Evolutionary conservation across 1,140 invertebrate species (phyloP).

Genomic region (Marisa cornuarietis): DNA sequence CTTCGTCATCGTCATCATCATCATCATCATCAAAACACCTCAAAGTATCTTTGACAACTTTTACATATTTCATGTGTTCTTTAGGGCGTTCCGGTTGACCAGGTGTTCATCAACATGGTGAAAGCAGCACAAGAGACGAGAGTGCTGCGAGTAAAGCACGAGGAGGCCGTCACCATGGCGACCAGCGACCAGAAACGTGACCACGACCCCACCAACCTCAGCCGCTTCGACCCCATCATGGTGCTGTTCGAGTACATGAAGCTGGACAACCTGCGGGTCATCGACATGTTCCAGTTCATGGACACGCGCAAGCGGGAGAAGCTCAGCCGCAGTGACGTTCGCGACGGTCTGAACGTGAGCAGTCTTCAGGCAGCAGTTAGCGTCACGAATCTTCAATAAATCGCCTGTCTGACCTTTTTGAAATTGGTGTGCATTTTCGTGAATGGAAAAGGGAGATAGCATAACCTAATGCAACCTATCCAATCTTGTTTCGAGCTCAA

Average conservation of each 20-base stretch:
- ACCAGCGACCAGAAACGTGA: constrained; percentile 39
- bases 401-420: background rate
- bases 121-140: constrained; percentile 32
- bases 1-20: too few relatives aligned
- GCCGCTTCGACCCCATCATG: constrained; percentile 50
- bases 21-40: too few relatives aligned
- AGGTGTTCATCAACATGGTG: constrained; percentile 42
- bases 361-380: background rate
- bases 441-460: background rate
- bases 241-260: constrained; percentile 57
- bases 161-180: constrained; percentile 39
- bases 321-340: constrained; percentile 42
- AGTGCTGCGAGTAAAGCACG: constrained; percentile 44
- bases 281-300: constrained; percentile 54
- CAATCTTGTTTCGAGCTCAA: background rate
- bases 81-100: constrained; percentile 52
- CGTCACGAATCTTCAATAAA: background rate
- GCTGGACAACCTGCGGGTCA: constrained; percentile 56
- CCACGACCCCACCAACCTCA: constrained; percentile 49
- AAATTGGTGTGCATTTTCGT: background rate
- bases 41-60: too few relatives aligned
- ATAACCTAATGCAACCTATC: background rate
- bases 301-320: constrained; percentile 44
- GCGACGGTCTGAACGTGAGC: constrained; percentile 49
- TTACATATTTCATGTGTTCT: background rate